Base-by-base conservation (phyloP, 1,140 invertebrate genomes). In the Elymnias hypermnestra region DNA sequence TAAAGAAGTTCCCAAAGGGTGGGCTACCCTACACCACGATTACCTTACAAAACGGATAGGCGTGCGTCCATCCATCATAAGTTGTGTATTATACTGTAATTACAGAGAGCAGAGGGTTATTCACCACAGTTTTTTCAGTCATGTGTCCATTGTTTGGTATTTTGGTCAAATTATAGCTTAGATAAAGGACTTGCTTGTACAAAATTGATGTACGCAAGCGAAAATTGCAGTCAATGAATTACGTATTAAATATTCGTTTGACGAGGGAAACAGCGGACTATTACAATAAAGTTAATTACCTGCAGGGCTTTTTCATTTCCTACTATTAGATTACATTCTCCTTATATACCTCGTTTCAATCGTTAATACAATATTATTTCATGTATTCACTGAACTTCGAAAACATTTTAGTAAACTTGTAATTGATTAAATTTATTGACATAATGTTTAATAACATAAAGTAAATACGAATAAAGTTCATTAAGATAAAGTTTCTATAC, bases 101-200 rank as follows among this genome's bases (percentile, higher is more conserved):
- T 65, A 72, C 57, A 28, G 41, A 17, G 14, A 40, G 22, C 17
- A 25, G 45, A 12, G 29, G 53, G 50, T 33, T 33, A 18, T 15
- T 33, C 13, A 23, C 29, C 40, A 18, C 40, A 19, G 35, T 13
- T 49, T 23, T 22, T 14, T 33, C 0, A 3, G 35, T 5, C 73
- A 73, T 69, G 71, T 72, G 71, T 22, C 67, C 21, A 58, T 71
- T 72, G 69, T 77, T 72, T 70, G 66, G 28, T 22, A 31, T 38
- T 52, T 9, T 38, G 36, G 54, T 36, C 53, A 71, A 74, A 74
- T 77, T 74, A 74, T 55, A 57, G 44, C 8, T 28, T 38, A 15
- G 45, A 38, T 19, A 19, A 8, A 31, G 21, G 42, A 38, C 19
- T 31, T 44, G 29, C 29, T 40, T 10, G 42, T 45, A 37, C n/a